phyloP scores from a whole-genome alignment of 2,797 vertebrate genomes.

The Sarcophilus harrisii region DNA sequence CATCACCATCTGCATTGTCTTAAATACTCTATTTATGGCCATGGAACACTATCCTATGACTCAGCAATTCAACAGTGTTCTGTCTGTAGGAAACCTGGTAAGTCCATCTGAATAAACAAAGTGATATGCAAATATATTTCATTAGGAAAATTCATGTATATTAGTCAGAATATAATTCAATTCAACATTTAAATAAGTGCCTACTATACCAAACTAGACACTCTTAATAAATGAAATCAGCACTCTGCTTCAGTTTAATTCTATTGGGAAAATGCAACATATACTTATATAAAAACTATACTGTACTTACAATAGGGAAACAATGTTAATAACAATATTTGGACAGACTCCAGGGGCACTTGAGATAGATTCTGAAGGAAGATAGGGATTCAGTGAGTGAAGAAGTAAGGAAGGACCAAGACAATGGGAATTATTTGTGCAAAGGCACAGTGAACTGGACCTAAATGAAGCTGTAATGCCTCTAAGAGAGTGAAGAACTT shows the following conservation, averaged over 20 bases:
- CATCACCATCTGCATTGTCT: conserved; percentile 97
- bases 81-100: conserved; percentile 93
- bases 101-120: conserved; percentile 77
- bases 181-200: neutral
- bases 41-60: conserved; percentile 95
- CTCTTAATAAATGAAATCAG: neutral
- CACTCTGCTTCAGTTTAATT: neutral
- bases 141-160: conserved; percentile 13
- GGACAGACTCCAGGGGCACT: neutral
- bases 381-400: neutral
- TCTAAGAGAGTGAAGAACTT: neutral
- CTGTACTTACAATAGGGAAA: neutral
- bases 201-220: neutral
- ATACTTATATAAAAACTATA: neutral
- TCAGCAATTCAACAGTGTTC: conserved; percentile 82
- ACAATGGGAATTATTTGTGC: neutral
- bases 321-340: neutral
- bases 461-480: neutral
- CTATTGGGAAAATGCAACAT: neutral
- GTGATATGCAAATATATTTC: conserved; percentile 18
- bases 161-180: neutral
- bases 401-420: neutral
- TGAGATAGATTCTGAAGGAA: neutral
- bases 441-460: neutral
- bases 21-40: conserved; percentile 98